phyloP scores from a whole-genome alignment of 23 tunicate species.

The Styela clava region DNA sequence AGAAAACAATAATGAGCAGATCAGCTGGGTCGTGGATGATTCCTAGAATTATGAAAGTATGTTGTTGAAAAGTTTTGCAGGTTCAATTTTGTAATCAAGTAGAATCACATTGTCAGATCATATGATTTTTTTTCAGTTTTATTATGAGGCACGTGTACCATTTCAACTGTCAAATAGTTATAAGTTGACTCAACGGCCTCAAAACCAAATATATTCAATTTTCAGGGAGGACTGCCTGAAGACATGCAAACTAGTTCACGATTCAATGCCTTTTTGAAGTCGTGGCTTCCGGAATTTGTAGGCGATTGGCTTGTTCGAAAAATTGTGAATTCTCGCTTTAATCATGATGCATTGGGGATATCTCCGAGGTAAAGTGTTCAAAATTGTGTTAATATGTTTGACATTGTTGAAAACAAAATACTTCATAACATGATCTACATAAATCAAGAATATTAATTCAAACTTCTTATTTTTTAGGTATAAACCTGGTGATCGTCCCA shows the following conservation, averaged over 20 bases:
- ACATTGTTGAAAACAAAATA: background rate
- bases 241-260: background rate
- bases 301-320: background rate
- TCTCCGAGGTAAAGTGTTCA: constrained; percentile 1
- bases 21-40: constrained; percentile 51
- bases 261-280: background rate
- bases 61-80: constrained; percentile 3
- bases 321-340: constrained; percentile 1
- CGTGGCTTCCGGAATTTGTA: background rate
- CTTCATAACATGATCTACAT: too few species aligned
- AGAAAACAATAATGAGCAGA: constrained; percentile 40
- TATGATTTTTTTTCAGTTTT: background rate
- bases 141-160: background rate
- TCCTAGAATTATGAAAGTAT: constrained; percentile 44
- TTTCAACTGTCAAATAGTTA: too few species aligned
- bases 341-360: constrained; percentile 16
- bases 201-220: too few species aligned
- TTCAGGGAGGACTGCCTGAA: constrained; percentile 22
- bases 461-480: constrained; percentile 36
- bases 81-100: background rate
- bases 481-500: constrained; percentile 2
- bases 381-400: background rate
- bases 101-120: background rate
- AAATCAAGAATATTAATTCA: too few species aligned
- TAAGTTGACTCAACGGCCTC: too few species aligned